phyloP scores from a whole-genome alignment of 2,888 invertebrate genomes.

The Melikaiella ostensackeni region DNA sequence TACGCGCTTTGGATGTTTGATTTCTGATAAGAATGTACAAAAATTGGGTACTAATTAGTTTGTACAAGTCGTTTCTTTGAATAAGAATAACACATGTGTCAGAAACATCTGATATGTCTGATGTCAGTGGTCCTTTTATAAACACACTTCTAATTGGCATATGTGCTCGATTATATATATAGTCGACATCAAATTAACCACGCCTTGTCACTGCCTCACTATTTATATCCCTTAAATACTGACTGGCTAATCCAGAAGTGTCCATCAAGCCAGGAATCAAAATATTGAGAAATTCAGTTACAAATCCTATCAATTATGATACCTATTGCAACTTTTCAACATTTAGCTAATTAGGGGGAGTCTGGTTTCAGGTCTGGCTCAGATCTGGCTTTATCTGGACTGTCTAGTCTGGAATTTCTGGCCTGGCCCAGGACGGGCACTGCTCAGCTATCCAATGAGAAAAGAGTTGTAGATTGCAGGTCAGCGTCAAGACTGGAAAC shows the following conservation, averaged over 20 bases:
- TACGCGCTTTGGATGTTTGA: not conserved
- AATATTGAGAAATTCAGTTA: not conserved
- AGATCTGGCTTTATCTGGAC: too few relatives aligned
- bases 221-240: constrained; percentile 22
- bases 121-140: constrained; percentile 17
- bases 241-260: constrained; percentile 4
- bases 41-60: constrained; percentile 15
- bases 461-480: too few relatives aligned
- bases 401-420: too few relatives aligned
- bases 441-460: too few relatives aligned
- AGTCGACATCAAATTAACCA: constrained; percentile 27
- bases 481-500: too few relatives aligned
- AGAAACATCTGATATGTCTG: constrained; percentile 8
- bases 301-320: not conserved
- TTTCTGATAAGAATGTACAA: not conserved
- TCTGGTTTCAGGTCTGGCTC: too few relatives aligned
- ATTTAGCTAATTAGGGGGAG: too few relatives aligned
- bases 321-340: too few relatives aligned
- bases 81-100: not conserved
- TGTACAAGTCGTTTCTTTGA: not conserved
- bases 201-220: constrained; percentile 5
- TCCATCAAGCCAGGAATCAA: constrained; percentile 3
- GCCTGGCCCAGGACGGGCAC: too few relatives aligned
- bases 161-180: constrained; percentile 22
- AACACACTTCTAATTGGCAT: constrained; percentile 40